phyloP scores from a whole-genome alignment of 2,888 invertebrate species.

The Baronia brevicornis region DNA sequence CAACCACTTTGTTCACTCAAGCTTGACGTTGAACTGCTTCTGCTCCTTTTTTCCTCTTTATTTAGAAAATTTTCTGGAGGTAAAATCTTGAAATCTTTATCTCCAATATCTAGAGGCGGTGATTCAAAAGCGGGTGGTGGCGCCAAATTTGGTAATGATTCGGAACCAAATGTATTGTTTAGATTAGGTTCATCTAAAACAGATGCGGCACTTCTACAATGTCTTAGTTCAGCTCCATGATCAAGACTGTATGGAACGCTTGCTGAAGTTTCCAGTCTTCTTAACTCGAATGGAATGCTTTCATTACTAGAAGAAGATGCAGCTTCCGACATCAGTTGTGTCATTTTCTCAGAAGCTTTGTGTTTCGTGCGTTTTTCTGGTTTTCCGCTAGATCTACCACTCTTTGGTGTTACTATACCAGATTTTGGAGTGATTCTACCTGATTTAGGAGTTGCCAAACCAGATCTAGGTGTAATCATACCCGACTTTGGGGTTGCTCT shows the following conservation, averaged over 20 bases:
- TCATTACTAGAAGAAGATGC: constrained; percentile 78
- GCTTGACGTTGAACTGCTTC: constrained; percentile 78
- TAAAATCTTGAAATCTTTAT: constrained; percentile 68
- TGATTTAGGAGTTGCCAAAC: constrained; percentile 61
- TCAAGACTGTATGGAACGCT: constrained; percentile 80
- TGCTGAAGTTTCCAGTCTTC: constrained; percentile 73
- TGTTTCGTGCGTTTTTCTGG: constrained; percentile 64
- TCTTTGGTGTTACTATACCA: constrained; percentile 72
- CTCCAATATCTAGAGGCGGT: constrained; percentile 66
- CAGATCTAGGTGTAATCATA: constrained; percentile 58
- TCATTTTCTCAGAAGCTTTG: constrained; percentile 71
- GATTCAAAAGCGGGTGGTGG: constrained; percentile 78
- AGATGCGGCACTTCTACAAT: constrained; percentile 75
- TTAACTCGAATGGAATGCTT: constrained; percentile 66
- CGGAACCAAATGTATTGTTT: constrained; percentile 75
- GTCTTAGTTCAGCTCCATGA: constrained; percentile 67
- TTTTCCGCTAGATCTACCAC: constrained; percentile 71
- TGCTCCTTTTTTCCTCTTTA: constrained; percentile 55
- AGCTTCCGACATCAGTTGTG: constrained; percentile 70
- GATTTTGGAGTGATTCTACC: constrained; percentile 62
- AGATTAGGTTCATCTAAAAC: constrained; percentile 74
- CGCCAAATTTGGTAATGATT: constrained; percentile 83
- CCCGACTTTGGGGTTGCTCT: constrained; percentile 64
- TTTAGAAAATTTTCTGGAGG: constrained; percentile 68
- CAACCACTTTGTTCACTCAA: constrained; percentile 91